Conservation (phyloP, 23 tunicate species). For the Oikopleura dioica region DNA sequence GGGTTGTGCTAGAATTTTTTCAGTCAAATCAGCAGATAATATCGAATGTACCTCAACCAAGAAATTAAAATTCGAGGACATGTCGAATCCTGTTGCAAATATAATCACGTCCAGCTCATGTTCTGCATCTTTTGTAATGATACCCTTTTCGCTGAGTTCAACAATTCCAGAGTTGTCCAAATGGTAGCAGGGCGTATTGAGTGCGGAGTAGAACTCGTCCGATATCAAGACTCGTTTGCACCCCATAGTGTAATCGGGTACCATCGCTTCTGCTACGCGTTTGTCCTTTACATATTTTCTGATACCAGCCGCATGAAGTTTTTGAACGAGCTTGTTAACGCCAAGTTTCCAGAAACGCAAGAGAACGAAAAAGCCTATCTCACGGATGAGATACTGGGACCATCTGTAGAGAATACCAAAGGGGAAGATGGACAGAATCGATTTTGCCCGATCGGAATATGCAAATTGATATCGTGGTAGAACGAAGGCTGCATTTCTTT, state of each 20-base stretch:
- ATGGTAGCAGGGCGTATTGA: background rate
- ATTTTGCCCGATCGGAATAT: background rate
- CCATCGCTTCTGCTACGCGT: background rate
- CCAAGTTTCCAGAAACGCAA: background rate
- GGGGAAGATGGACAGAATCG: background rate
- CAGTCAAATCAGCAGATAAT: too few species aligned
- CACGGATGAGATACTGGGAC: background rate
- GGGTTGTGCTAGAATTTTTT: too few species aligned
- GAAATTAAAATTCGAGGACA: too few species aligned
- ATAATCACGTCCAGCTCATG: conserved; percentile 1
- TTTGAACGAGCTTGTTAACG: background rate
- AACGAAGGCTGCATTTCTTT: conserved; percentile 2
- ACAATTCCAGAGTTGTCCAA: background rate
- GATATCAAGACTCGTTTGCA: background rate
- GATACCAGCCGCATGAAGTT: background rate
- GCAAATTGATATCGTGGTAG: background rate
- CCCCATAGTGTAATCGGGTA: background rate
- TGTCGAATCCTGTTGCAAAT: background rate
- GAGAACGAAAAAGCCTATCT: background rate
- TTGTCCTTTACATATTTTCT: background rate
- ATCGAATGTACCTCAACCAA: too few species aligned
- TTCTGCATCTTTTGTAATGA: background rate
- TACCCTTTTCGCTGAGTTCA: background rate
- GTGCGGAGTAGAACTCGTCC: background rate
- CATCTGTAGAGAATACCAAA: background rate